Base-by-base conservation (phyloP, 2,797 vertebrate species). In the Alosa sapidissima region DNA sequence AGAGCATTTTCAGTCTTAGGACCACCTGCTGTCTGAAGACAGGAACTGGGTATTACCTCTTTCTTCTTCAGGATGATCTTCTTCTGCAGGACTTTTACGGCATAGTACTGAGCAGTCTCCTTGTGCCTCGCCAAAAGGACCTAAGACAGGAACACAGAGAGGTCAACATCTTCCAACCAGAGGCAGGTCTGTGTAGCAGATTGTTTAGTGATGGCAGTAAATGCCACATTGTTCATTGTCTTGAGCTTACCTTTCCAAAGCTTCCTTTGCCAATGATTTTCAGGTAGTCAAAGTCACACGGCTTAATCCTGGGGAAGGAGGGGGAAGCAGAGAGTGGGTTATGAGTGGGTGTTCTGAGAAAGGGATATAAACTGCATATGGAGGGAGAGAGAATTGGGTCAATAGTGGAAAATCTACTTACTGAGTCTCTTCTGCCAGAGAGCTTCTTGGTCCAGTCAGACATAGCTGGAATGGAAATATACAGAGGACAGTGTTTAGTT, bases 51-150 rank as follows among this genome's bases (percentile, higher is more conserved):
- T 3, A 14, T 72, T 72, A 96, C 96, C 92, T 96, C 96, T 86
- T 96, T 96, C 92, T 96, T 96, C 90, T 96, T 96, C 85, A 96
- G 85, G 88, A 96, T 95, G 82, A 96, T 95, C 84, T 95, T 96
- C 94, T 96, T 96, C 92, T 96, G 95, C 11, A 96, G 92, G 45
- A 96, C 96, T 87, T 96, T 96, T 65, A 96, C 94, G 0, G 96
- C 96, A 5, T 95, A 96, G 85, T 96, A 96, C 48, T 91, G 90
- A 24, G 92, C 84, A 0, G 92, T 93, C 88, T 96, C 95, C 89
- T 93, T 96, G 91, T 96, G 96, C 49, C 93, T 93, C 51, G 96
- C 96, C 82, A 96, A 92, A 68, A 96, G 91, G 85, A 96, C 96
- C 95, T 96, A 90, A 6, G 28, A 48, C 0, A 21, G 16, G 84